Conservation (phyloP, 2,888 invertebrate genomes). For the Drosophila putrida region DNA sequence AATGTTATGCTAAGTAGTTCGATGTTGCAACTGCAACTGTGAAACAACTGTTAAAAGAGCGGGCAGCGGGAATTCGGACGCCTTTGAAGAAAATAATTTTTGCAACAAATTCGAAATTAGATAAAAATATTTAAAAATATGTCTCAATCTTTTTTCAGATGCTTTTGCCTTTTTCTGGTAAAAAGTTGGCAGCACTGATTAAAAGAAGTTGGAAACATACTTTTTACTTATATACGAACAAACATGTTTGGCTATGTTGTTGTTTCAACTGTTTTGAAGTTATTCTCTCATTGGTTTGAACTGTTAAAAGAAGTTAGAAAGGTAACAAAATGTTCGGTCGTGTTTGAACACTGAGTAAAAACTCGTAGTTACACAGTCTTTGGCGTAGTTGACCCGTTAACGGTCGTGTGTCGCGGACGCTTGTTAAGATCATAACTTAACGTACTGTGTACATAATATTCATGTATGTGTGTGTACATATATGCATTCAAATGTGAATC, state of each 20-base stretch:
- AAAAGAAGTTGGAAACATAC: too few species aligned
- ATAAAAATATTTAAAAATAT: too few species aligned
- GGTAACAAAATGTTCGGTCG: conserved; percentile 32
- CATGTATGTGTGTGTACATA: conserved; percentile 10
- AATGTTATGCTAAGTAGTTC: too few species aligned
- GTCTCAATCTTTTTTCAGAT: too few species aligned
- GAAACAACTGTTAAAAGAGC: too few species aligned
- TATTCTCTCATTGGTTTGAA: conserved; percentile 33
- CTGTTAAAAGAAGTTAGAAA: conserved; percentile 28
- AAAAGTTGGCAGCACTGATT: too few species aligned
- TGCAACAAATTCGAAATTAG: too few species aligned
- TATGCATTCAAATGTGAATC: conserved; percentile 1
- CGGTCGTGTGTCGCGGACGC: conserved; percentile 45
- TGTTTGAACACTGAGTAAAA: conserved; percentile 37
- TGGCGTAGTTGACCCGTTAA: conserved; percentile 23
- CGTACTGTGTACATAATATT: conserved; percentile 24
- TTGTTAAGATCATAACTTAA: conserved; percentile 24
- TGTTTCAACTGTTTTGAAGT: not conserved
- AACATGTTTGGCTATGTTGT: conserved; percentile 7
- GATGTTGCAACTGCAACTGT: too few species aligned
- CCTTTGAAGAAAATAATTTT: too few species aligned
- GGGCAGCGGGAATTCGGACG: too few species aligned
- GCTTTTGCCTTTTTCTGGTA: too few species aligned
- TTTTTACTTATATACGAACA: too few species aligned
- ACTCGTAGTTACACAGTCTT: conserved; percentile 37